Evolutionary conservation across 2,113 vertebrate genomes (phyloP), one percentile per base, ranked within the genome.

Genomic region (Tachysurus fulvidraco): DNA sequence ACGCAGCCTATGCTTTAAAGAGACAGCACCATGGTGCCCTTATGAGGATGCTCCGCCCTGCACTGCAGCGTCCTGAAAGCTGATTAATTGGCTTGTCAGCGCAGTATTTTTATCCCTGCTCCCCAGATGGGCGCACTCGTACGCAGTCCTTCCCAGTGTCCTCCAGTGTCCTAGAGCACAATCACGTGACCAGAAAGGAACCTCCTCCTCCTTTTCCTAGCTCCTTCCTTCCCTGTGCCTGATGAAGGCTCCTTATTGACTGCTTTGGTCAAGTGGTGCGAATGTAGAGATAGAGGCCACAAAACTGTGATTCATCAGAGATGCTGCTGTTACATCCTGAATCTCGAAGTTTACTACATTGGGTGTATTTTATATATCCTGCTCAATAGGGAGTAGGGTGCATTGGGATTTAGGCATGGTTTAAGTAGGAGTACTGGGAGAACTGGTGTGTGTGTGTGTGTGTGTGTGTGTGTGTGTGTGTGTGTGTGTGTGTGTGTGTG

Each of bases 1-100:
- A 86, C 25, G 60, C 62, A 52, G 73, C 41, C 44, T 79, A 67
- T 84, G 74, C 83, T 79, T 89, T 89, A 89, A 89, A 83, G 88
- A 85, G 85, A 85, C 85, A 71, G 87, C 28, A 55, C 86, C 85
- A 67, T 41, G 84, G 57, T 85, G 78, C 65, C 83, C 86, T 90
- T 89, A 89, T 81, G 80, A 90, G 89, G 88, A 89, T 89, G 90
- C 87, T 90, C 81, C 76, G 57, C 44, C 55, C 83, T n/a, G 90
- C 54, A 60, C 89, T 23, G 91, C 88, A 89, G 89, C 74, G 89
- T 87, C 88, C 90, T 89, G 87, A 91, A 89, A 88, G 80, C 91
- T 92, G 91, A 92, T 92, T 92, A 92, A 92, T 92, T 91, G 89
- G 89, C 90, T 87, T 92, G 91, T 91, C 91, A 91, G 91, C 74